phyloP scores from a whole-genome alignment of 2,113 vertebrate genomes.

The Noctilio leporinus region DNA sequence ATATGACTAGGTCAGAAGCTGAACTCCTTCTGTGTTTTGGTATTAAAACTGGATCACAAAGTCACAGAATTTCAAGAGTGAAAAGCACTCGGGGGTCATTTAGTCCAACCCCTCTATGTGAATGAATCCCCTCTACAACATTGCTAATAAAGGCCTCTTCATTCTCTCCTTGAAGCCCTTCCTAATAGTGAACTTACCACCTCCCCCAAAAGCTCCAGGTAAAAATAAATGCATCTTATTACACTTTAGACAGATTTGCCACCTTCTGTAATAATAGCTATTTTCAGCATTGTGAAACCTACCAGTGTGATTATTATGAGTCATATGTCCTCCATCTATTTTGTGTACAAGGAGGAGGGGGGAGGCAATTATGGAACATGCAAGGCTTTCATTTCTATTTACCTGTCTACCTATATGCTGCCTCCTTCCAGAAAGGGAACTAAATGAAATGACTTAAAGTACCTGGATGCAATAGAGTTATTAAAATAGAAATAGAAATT shows the following conservation, averaged over 20 bases:
- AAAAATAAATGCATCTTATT: background rate
- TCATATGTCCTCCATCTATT: background rate
- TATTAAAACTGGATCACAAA: background rate
- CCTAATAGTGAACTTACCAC: background rate
- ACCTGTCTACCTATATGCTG: background rate
- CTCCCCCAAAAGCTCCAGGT: background rate
- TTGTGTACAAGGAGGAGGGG: background rate
- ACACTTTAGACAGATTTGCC: background rate
- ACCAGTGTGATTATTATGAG: background rate
- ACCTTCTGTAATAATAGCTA: background rate
- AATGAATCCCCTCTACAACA: background rate
- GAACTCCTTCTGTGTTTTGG: background rate
- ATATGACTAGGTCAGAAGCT: background rate
- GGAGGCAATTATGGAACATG: background rate
- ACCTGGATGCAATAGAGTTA: background rate
- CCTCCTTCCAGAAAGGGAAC: conserved; percentile 13
- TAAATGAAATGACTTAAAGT: conserved; percentile 32
- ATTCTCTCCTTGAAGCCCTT: background rate
- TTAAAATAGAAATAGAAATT: conserved; percentile 40
- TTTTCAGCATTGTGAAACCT: background rate
- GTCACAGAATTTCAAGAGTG: background rate
- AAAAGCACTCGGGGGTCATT: background rate
- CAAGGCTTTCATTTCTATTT: conserved; percentile 20
- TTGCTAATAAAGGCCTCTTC: background rate
- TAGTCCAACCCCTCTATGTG: background rate